Base-by-base conservation (phyloP, 2,797 vertebrate genomes). In the Neomorphus geoffroyi region DNA sequence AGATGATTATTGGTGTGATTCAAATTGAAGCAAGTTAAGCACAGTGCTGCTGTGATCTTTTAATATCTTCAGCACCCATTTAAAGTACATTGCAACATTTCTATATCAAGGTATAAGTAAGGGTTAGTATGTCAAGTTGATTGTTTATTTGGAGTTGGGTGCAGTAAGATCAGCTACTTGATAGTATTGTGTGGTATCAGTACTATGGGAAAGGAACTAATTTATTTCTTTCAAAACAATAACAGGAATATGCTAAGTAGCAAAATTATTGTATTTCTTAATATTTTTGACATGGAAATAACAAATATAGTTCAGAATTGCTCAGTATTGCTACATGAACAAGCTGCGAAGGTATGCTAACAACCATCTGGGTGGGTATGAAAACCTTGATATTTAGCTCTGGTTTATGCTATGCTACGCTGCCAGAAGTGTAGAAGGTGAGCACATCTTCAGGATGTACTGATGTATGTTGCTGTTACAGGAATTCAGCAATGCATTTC, bases 381-480 rank as follows among this genome's bases (percentile, higher is more conserved):
- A 37, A 84, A 69, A 30, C 50, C 45, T 65, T 51, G 53, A 10
- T 58, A 6, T 35, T 70, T 66, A 54, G 35, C 70, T 84, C 61
- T 62, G 46, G 11, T 82, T 72, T 69, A 14, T 33, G 54, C n/a
- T 65, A 58, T 46, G 54, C 61, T 56, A 8, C 60, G 27, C 28
- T 50, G 33, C 9, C 61, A 50, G 22, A 1, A 58, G 58, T 43
- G 11, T 39, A 23, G 12, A 19, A 17, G n/a, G 37, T 0, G 1
- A 69, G 22, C 30, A 41, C 35, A 43, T 62, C 56, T 84, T 81
- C 39, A 43, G 62, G n/a, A 26, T 16, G 11, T 58, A 12, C 24
- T 45, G 53, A 18, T 32, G 11, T 50, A 11, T 80, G n/a, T 48
- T 75, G n/a, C 54, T 85, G 11, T n/a, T 45, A 5, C 28, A 85